A percentile compares a stretch with the other conserved stretches of the same genome.
phyloP scores from a whole-genome alignment of 2,888 invertebrate species.

The Melangyna quadrimaculata region DNA sequence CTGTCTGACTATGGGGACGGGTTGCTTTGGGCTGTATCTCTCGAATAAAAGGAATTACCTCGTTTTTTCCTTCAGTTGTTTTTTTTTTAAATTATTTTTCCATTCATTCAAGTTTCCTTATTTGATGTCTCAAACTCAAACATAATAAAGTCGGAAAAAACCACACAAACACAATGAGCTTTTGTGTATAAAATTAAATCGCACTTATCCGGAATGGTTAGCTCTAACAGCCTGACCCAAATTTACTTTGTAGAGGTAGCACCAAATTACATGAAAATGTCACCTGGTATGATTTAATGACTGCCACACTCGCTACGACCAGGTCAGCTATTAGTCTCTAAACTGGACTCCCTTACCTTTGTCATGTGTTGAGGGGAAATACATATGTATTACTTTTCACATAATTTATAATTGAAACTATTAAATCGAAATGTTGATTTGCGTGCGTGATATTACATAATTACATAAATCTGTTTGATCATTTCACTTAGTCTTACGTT shows the following conservation, averaged over 20 bases:
- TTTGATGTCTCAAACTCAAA: neutral
- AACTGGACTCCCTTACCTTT: neutral
- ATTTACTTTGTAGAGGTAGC: neutral
- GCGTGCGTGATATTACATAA: slow-evolving; percentile 38
- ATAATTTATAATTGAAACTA: slow-evolving; percentile 71
- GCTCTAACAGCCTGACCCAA: neutral
- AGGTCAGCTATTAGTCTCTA: neutral
- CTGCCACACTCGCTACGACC: slow-evolving; percentile 42
- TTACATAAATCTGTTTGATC: slow-evolving; percentile 70
- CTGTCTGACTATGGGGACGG: neutral
- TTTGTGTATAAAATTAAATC: slow-evolving; percentile 32
- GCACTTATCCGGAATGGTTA: slow-evolving; percentile 13
- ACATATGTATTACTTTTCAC: slow-evolving; percentile 47
- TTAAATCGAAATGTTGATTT: slow-evolving; percentile 70
- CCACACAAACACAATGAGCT: slow-evolving; percentile 9
- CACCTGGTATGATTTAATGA: slow-evolving; percentile 64
- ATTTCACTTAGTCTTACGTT: slow-evolving; percentile 49
- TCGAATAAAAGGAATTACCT: slow-evolving; percentile 21
- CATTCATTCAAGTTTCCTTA: slow-evolving; percentile 18
- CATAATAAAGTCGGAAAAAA: slow-evolving; percentile 18
- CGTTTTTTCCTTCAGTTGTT: neutral
- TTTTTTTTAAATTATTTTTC: neutral
- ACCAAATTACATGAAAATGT: slow-evolving; percentile 51
- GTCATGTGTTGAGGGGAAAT: neutral
- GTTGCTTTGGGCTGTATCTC: neutral